Evolutionary conservation across 2,888 invertebrate genomes (phyloP), one percentile per base, ranked within the genome.

Genomic region (Tipula unca): DNA sequence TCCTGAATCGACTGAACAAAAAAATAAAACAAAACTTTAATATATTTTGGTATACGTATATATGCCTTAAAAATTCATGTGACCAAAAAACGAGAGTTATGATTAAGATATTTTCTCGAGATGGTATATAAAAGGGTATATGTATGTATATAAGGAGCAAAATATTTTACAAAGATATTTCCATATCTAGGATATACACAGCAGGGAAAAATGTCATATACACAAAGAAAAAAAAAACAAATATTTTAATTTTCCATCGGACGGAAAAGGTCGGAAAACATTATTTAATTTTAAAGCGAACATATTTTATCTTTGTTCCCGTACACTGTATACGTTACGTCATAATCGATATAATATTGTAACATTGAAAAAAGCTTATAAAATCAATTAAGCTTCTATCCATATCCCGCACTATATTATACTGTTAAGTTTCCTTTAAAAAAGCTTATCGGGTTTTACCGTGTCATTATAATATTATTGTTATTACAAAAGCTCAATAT

Each of bases 61-160:
- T 54, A 69, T 69, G 69, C 69, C 69, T 69, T 69, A 69, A 69
- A 69, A 69, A 69, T 69, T 69, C 69, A 69, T 69, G 25, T 69
- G 69, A 69, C 69, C 69, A 69, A 69, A 69, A 20, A 25, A 69
- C 69, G 13, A 69, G 69, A 69, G 69, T 69, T 69, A 69, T 69
- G 69, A 69, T 69, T 69, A 69, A 69, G 69, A 69, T 25, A 69
- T 69, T 69, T 69, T 54, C 17, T 54, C 48, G 48, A 54, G 48
- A 54, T 54, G 69, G 17, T n/a, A 10, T 25, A 69, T 25, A 69
- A 69, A 69, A 69, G 69, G 69, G 25, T 69, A 69, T n/a, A n/a
- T n/a, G n/a, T n/a, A n/a, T n/a, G n/a, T n/a, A n/a, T n/a, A n/a
- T 25, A 69, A 69, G 25, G 25, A 25, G 69, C 20, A 20, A 69